These are phyloP conservation scores for Eurytoma californica DNA, from an alignment of 2,888 invertebrate species.

Conservation along the genomic window DNA sequence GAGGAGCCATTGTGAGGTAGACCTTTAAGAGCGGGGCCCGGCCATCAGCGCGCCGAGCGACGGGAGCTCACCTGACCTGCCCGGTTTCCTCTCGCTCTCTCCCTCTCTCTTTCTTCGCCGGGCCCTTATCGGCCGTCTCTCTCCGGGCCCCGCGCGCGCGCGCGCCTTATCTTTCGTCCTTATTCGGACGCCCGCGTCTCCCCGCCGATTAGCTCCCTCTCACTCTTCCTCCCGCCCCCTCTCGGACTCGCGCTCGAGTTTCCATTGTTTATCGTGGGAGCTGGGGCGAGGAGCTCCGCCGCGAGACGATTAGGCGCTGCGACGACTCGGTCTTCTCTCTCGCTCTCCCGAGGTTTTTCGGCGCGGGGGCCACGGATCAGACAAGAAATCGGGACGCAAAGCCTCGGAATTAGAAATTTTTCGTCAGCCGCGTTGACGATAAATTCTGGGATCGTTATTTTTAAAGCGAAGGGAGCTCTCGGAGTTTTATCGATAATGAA, in stretches of 20 bases:
- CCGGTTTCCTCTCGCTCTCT: slow-evolving; percentile 14
- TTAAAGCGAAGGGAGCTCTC: too few relatives aligned
- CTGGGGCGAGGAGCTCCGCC: neutral
- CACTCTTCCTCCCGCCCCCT: slow-evolving; percentile 36
- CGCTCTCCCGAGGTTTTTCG: neutral
- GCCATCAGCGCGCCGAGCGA: slow-evolving; percentile 16
- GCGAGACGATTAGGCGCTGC: neutral
- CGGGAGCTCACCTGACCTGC: slow-evolving; percentile 50
- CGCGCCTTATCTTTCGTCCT: slow-evolving; percentile 48
- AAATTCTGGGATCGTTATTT: too few relatives aligned
- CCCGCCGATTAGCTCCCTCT: neutral
- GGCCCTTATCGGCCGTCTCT: slow-evolving; percentile 31
- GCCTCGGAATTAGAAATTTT: too few relatives aligned
- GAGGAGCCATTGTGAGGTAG: too few relatives aligned
- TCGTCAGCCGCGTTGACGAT: too few relatives aligned
- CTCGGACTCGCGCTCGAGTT: slow-evolving; percentile 14
- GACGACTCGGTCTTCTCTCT: neutral
- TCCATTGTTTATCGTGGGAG: neutral
- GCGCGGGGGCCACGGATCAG: too few relatives aligned
- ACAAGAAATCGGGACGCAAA: too few relatives aligned
- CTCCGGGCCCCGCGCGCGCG: slow-evolving; percentile 10
- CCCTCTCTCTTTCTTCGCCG: slow-evolving; percentile 21
- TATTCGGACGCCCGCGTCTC: slow-evolving; percentile 44
- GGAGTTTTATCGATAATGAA: too few relatives aligned
- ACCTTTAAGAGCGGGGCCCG: neutral